phyloP scores from a whole-genome alignment of 2,113 vertebrate genomes.

The Oncorhynchus keta region DNA sequence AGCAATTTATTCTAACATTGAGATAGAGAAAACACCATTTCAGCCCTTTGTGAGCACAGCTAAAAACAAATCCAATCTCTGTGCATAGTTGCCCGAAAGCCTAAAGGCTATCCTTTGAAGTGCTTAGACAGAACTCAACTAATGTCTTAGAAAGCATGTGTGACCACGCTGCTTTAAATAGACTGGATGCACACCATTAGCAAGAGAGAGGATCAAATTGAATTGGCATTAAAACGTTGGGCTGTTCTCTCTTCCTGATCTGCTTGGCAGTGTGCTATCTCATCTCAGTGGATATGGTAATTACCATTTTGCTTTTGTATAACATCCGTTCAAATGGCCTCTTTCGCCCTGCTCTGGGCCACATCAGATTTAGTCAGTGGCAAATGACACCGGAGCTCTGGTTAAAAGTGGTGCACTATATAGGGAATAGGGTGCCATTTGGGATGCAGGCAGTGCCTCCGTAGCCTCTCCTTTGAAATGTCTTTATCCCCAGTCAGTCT shows the following conservation, averaged over 20 bases:
- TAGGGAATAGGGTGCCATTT: no score
- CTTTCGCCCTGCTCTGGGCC: not conserved
- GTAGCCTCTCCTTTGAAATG: not conserved
- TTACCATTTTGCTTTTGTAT: constrained; percentile 14
- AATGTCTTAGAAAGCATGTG: not conserved
- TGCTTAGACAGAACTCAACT: not conserved
- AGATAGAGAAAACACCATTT: not conserved
- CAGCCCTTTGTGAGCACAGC: not conserved
- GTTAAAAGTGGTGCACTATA: no score
- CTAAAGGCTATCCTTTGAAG: not conserved
- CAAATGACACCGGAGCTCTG: no score
- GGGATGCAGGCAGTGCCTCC: not conserved
- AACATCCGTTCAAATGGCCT: not conserved
- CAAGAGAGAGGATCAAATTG: not conserved
- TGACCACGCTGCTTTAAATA: not conserved
- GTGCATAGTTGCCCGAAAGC: not conserved
- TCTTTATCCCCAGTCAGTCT: not conserved
- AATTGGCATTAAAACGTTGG: not conserved
- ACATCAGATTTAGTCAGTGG: not conserved
- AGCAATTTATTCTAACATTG: not conserved
- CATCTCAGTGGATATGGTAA: constrained; percentile 7
- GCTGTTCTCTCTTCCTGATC: not conserved
- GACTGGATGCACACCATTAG: constrained; percentile 3
- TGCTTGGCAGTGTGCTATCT: constrained; percentile 3
- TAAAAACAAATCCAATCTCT: not conserved